Base-by-base conservation (phyloP, 1,140 invertebrate genomes). In the Grapholita molesta region DNA sequence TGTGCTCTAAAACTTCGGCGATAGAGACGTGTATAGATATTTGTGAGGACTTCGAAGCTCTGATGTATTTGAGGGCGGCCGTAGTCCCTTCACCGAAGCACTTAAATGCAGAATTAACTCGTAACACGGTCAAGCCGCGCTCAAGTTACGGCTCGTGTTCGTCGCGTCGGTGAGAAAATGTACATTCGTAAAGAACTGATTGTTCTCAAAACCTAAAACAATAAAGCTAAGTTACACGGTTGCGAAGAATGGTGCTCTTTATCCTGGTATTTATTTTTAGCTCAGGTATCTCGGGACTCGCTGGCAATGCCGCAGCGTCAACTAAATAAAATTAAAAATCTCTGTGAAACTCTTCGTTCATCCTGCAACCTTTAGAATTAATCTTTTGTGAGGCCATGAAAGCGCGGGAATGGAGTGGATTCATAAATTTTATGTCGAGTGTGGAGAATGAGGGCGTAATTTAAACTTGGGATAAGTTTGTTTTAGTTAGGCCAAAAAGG, bases 281-380 rank as follows among this genome's bases (percentile, higher is more conserved):
- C 70, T 52, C 77, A 79, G 81, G 78, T 83, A 84, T 81, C 82
- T 80, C 70, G 69, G 65, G 72, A 82, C 77, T 77, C 71, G 70
- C 69, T 75, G 70, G 76, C 66, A 69, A 69, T 61, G 66, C 65
- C 67, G 67, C 67, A 55, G 8, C 15, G 67, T n/a, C n/a, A 71
- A 70, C 72, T 74, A 75, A 82, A 81, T 80, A 75, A 83, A 83
- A 84, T 82, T 84, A 84, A 86, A 83, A 61, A 79, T 76, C 73
- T 77, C 73, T 78, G 76, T 83, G 73, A 80, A 67, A 85, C 77
- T 76, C 74, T 69, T 70, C 67, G 73, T 61, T 75, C 79, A 75
- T 79, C 72, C 73, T 61, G 55, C 68, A 67, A 70, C 67, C 65
- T 73, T 76, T 79, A 53, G 48, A 72, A 72, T 67, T 23, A 67